These are phyloP conservation scores for Timema podura DNA, from an alignment of 2,888 invertebrate genomes.

Conservation along the genomic window DNA sequence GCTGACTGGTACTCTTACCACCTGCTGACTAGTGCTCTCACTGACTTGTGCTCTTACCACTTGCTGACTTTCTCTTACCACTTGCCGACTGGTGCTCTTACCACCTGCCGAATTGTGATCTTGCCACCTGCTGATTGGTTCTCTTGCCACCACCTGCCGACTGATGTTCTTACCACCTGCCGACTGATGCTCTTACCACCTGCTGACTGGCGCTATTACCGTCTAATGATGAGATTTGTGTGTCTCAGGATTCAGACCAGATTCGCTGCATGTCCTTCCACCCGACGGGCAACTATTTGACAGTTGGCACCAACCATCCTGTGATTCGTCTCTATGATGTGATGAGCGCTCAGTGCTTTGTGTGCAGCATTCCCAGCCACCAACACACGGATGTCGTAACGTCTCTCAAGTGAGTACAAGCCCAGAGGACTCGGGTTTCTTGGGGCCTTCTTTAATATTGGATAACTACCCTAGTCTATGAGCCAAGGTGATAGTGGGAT, in stretches of 20 bases:
- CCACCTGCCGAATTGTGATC: no score
- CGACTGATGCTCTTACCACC: no score
- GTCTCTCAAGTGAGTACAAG: conserved; percentile 59
- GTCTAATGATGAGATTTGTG: neutral
- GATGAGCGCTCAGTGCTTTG: conserved; percentile 93
- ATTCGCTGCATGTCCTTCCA: conserved; percentile 90
- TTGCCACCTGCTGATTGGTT: no score
- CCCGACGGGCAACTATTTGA: conserved; percentile 89
- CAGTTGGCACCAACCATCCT: conserved; percentile 90
- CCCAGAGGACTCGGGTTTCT: neutral
- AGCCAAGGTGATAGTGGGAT: neutral
- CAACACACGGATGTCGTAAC: conserved; percentile 74
- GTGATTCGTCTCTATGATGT: conserved; percentile 90
- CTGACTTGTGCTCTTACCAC: no score
- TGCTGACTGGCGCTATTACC: no score
- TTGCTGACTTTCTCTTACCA: no score
- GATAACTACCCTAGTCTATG: neutral
- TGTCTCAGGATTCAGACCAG: conserved; percentile 78
- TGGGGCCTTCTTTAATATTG: neutral
- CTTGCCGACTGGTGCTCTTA: no score
- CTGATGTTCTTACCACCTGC: no score
- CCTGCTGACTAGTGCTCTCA: no score
- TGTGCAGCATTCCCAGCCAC: conserved; percentile 82
- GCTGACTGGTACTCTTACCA: no score
- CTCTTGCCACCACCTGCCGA: no score